Conservation (phyloP, 2,113 vertebrate species). For the Arothron firmamentum region DNA sequence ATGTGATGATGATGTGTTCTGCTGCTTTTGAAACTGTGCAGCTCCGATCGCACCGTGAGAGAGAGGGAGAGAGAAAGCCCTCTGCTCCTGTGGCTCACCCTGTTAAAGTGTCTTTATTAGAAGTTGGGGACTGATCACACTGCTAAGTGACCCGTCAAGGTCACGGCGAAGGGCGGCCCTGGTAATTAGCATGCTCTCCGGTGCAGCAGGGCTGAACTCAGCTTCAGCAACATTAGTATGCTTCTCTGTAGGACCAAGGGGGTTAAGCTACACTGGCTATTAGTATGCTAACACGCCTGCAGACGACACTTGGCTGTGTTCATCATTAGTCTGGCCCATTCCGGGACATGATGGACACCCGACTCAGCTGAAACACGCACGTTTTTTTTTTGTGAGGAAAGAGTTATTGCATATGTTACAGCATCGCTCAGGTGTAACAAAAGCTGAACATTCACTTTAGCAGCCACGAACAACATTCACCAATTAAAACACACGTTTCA, state of each 20-base stretch:
- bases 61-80: conserved; percentile 42
- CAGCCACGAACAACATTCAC: background rate
- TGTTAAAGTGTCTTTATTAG: conserved; percentile 97
- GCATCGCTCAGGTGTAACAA: no score
- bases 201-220: conserved; percentile 78
- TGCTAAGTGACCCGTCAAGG: conserved; percentile 95
- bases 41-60: conserved; percentile 24
- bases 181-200: conserved; percentile 96
- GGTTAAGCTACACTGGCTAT: conserved; percentile 48
- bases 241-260: conserved; percentile 38
- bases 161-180: conserved; percentile 90
- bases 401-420: no score
- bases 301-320: conserved; percentile 21
- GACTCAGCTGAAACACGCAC: background rate
- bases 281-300: conserved; percentile 47
- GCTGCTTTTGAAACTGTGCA: background rate
- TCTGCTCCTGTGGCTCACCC: conserved; percentile 86
- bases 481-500: no score
- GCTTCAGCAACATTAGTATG: conserved; percentile 61
- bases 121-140: conserved; percentile 99
- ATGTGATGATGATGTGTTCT: no score
- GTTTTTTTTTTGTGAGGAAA: background rate
- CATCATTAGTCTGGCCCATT: conserved; percentile 25
- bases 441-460: no score
- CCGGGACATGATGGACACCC: conserved; percentile 7